Base-by-base conservation (phyloP, 2,797 vertebrate species). In the Ctenochaetus hawaiiensis region DNA sequence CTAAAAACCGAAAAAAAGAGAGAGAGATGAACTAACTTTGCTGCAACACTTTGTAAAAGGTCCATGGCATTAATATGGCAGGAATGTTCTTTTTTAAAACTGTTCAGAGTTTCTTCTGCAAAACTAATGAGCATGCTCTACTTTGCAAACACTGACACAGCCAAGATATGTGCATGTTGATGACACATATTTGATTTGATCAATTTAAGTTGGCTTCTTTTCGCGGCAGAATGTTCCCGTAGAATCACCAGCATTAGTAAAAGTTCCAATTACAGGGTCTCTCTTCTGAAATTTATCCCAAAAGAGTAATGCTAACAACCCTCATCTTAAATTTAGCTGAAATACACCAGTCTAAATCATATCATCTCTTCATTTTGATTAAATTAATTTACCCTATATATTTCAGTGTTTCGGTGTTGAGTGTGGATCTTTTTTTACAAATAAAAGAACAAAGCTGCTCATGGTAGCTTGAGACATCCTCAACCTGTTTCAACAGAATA, bases 111-210 rank as follows among this genome's bases (percentile, higher is more conserved):
- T 66, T 81, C 54, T 52, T 39, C 17, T 70, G 54, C 47, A 61
- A 45, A 44, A 61, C 70, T 82, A 87, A 88, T 84, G 77, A 90
- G 72, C 61, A 43, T 17, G 20, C 57, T 47, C 47, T 66, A 23
- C 34, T 72, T 81, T 75, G 64, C 43, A 70, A 73, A 64, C 67
- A 72, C 59, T 77, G 41, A 63, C 39, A 61, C 56, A 78, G 67
- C 22, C 68, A 47, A 39, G 58, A 78, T 47, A 17, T 45, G 51
- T 39, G 62, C 65, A 43, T 69, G 62, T 61, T 60, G 66, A 84
- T 74, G 72, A 57, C 43, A 66, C 69, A 64, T 57, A 64, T 83
- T 72, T 72, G 65, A 77, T 66, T 67, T 68, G 22, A 60, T 78
- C 53, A 80, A 54, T 77, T 81, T 66, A 83, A 66, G 23, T 20